Evolutionary conservation across 2,113 vertebrate species (phyloP).

Genomic region (Amblyopsis rosae): DNA sequence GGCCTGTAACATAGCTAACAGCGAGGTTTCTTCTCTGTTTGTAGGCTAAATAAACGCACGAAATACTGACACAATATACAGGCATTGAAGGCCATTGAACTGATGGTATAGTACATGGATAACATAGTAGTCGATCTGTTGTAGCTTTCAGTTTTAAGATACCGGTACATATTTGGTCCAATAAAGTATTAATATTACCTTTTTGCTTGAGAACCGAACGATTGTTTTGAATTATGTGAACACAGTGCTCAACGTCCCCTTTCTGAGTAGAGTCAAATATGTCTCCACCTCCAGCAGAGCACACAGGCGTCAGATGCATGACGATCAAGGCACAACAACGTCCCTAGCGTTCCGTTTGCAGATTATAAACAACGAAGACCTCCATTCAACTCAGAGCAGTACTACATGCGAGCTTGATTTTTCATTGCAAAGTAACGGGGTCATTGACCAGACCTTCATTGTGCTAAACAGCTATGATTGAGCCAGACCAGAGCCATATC

Average conservation of each 20-base stretch:
- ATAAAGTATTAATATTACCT: conserved; percentile 55
- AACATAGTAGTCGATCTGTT: too few species aligned
- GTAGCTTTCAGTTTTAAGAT: background rate
- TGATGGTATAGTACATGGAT: too few species aligned
- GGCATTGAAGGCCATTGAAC: too few species aligned
- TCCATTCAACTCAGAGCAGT: too few species aligned
- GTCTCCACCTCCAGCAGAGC: conserved; percentile 46
- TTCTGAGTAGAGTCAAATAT: conserved; percentile 76
- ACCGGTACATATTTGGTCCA: background rate
- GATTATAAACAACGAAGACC: too few species aligned
- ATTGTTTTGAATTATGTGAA: conserved; percentile 64
- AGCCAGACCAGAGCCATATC: background rate
- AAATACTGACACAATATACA: too few species aligned
- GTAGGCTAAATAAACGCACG: too few species aligned
- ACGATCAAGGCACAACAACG: conserved; percentile 3
- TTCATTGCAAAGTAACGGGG: conserved; percentile 4
- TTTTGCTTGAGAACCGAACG: conserved; percentile 62
- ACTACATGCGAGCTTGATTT: background rate
- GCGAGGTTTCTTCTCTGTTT: background rate
- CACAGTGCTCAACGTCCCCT: conserved; percentile 70
- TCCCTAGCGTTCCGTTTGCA: background rate
- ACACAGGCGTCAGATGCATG: conserved; percentile 53
- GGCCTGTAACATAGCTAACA: background rate
- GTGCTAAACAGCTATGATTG: background rate
- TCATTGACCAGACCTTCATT: background rate